Percentiles rank a stretch among this genome's conserved stretches.
These are phyloP conservation scores for Stenchaetothrips biformis DNA, from an alignment of 2,888 invertebrate species.

Conservation along the genomic window DNA sequence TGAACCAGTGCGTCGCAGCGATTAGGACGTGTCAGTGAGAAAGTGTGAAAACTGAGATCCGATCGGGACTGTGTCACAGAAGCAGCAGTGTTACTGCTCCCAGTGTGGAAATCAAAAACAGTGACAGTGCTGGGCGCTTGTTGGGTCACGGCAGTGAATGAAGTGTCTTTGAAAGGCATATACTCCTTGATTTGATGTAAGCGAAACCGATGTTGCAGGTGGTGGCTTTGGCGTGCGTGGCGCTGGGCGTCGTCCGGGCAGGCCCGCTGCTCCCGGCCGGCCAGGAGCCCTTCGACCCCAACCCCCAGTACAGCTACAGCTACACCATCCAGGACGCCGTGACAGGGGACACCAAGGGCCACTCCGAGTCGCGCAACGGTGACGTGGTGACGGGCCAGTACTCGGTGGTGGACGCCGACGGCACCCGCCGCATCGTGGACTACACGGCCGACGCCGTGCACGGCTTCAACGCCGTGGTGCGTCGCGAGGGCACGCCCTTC, in stretches of 20 bases:
- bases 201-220: neutral
- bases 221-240: neutral
- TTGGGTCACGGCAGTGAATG: no score
- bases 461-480: conserved; percentile 14
- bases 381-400: conserved; percentile 2
- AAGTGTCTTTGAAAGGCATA: no score
- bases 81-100: no score
- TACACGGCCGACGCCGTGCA: conserved; percentile 14
- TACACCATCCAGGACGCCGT: conserved; percentile 18
- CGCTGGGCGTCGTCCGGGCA: neutral
- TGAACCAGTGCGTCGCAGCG: no score
- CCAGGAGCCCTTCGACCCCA: conserved; percentile 15
- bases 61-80: no score
- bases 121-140: no score
- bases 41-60: no score
- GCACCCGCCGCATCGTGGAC: conserved; percentile 8
- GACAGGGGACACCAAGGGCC: neutral
- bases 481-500: neutral
- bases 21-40: no score
- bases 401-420: conserved; percentile 14
- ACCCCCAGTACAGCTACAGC: conserved; percentile 24
- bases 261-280: neutral
- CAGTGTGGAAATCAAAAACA: no score
- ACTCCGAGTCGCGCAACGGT: neutral
- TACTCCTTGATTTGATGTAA: no score